Evolutionary conservation across 2,113 vertebrate genomes (phyloP), one percentile per base, ranked within the genome.

Genomic region (Gavialis gangeticus): DNA sequence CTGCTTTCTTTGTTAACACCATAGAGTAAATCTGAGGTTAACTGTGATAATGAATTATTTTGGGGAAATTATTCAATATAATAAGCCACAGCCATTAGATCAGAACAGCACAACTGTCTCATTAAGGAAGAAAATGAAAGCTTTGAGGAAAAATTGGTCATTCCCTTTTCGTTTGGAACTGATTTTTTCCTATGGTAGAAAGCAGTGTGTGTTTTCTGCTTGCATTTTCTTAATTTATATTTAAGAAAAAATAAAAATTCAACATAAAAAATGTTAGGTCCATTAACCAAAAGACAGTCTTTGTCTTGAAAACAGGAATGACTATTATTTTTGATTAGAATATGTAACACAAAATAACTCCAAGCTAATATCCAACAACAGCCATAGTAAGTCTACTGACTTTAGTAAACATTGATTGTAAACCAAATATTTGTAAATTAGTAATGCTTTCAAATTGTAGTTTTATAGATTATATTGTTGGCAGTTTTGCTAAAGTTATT

Each of bases 41-140:
- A 79, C 57, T 63, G 57, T 83, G 79, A 69, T 89, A 94, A 87
- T 91, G 69, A 94, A 94, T 90, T 63, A 85, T 84, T 79, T 73
- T 24, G 21, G 82, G 58, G 56, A 6, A 92, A 93, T 82, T 88
- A 37, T 14, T 73, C 88, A 94, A 83, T 86, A 89, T 34, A 94
- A 88, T 85, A 94, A 92, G 85, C 21, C 9, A 18, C n/a, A 18
- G 30, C 17, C 46, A 88, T 58, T 28, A 89, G 85, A 82, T 63
- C 85, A 82, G 76, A 95, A 93, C 66, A 89, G 84, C 64, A 85
- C 82, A 91, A 59, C 37, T 88, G 60, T 85, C 79, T 91, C 30
- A 10, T 28, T 5, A 4, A 91, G 86, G 75, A 91, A 94, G 69
- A 80, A 28, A 14, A 64, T 56, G 89, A 75, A 28, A 91, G 75